Evolutionary conservation across 2,888 invertebrate species (phyloP), one percentile per base, ranked within the genome.

Genomic region (Melanargia galathea): DNA sequence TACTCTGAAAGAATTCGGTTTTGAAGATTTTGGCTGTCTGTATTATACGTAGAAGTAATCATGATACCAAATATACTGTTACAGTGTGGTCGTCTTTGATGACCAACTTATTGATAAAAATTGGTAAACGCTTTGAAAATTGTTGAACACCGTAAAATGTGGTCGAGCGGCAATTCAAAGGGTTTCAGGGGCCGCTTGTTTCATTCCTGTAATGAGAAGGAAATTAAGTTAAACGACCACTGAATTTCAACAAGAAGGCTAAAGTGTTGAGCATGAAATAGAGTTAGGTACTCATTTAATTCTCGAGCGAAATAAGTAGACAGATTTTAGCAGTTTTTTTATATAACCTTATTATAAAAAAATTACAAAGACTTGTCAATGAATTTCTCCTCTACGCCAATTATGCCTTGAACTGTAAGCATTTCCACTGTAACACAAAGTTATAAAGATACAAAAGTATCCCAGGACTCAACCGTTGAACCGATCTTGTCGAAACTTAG

Each of bases 151-250:
- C 79, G 76, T 77, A 79, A 86, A 87, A 87, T 80, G 84, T 83
- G 86, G 71, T 85, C 82, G 80, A 84, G 86, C 86, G 90, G 90
- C 87, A 90, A 85, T 84, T 87, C 90, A 90, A 90, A 90, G 89
- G 87, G 80, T 83, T 86, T 84, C 82, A 77, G 78, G 81, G 81
- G 76, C 76, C 81, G 80, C 82, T 84, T 83, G 82, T 80, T 84
- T 80, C 74, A 77, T 77, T 75, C 78, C 78, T 81, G 81, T 80
- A 80, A 80, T 79, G 80, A 77, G 79, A 78, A 81, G 81, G 78
- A 82, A 82, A 84, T 83, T 78, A 82, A 75, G 77, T 79, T 76
- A 78, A 79, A 78, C 79, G 77, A 77, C 81, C 81, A 78, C 69
- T 72, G 69, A 70, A 64, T 67, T 70, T 71, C 64, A 64, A 51